phyloP scores from a whole-genome alignment of 2,888 invertebrate genomes.

The Caenorhabditis angaria region DNA sequence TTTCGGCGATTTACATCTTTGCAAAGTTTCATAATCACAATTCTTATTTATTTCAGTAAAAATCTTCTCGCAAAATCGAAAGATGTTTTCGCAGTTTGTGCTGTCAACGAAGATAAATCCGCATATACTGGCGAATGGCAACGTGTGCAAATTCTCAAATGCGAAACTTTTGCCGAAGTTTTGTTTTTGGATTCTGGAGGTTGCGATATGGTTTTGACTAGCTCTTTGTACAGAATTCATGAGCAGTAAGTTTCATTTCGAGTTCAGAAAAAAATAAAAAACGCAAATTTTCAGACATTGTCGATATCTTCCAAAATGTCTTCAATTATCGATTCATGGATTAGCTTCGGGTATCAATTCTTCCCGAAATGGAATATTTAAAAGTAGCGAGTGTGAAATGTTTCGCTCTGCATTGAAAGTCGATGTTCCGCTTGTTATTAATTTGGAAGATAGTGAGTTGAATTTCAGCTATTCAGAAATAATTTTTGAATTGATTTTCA shows the following conservation, averaged over 20 bases:
- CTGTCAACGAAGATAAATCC: slow-evolving; percentile 41
- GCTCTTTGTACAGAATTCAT: slow-evolving; percentile 45
- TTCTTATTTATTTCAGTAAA: not conserved
- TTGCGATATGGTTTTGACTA: slow-evolving; percentile 37
- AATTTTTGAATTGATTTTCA: not conserved
- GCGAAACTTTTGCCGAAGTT: slow-evolving; percentile 37
- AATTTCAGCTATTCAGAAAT: not conserved
- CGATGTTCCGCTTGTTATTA: slow-evolving; percentile 26
- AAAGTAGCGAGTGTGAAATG: slow-evolving; percentile 10
- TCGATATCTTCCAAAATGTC: slow-evolving; percentile 44
- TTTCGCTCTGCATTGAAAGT: slow-evolving; percentile 24
- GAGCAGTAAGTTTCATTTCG: slow-evolving; percentile 24
- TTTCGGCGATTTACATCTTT: too few relatives aligned
- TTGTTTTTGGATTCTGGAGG: slow-evolving; percentile 51
- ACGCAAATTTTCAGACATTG: slow-evolving; percentile 36
- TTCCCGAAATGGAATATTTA: slow-evolving; percentile 14
- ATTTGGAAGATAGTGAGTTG: slow-evolving; percentile 21
- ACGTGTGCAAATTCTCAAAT: slow-evolving; percentile 35
- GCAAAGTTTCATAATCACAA: too few relatives aligned
- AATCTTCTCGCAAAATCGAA: not conserved
- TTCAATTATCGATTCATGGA: slow-evolving; percentile 40
- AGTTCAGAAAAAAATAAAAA: not conserved
- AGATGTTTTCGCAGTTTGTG: slow-evolving; percentile 45
- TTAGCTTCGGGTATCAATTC: not conserved
- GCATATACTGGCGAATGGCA: slow-evolving; percentile 54